Evolutionary conservation across 2,797 vertebrate genomes (phyloP).

Genomic region (Rhinella marina): DNA sequence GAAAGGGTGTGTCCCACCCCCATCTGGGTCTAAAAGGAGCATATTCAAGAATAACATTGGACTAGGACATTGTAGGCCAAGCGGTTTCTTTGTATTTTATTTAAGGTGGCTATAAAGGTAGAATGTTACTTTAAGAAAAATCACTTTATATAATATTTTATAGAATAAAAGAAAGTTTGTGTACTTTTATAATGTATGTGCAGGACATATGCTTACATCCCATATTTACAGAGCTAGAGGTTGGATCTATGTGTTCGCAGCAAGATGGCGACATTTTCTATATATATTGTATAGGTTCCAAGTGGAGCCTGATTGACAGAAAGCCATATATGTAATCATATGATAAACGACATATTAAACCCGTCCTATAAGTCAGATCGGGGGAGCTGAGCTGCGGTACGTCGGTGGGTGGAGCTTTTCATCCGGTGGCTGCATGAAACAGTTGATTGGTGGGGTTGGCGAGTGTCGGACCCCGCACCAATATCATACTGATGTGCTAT

Average conservation of each 20-base stretch:
- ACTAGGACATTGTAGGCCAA: background rate
- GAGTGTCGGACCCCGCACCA: no score
- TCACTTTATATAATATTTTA: slow-evolving; percentile 17
- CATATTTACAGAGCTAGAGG: background rate
- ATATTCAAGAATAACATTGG: background rate
- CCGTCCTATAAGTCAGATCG: background rate
- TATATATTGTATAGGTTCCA: background rate
- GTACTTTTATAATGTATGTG: background rate
- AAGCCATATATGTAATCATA: background rate
- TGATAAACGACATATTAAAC: background rate
- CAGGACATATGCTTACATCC: slow-evolving; percentile 15
- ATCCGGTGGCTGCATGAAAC: no score
- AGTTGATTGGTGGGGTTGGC: no score
- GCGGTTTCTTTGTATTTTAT: background rate
- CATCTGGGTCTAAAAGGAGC: no score
- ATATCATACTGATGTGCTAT: no score
- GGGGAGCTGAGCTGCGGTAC: background rate
- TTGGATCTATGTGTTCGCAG: background rate
- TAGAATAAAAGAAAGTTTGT: background rate
- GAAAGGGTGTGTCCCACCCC: no score
- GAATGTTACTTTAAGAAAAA: background rate
- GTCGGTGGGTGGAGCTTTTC: no score
- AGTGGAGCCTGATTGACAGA: background rate
- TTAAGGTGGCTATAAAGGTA: background rate
- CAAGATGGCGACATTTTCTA: background rate